These are phyloP conservation scores for Limonius californicus DNA, from an alignment of 1,140 invertebrate species.

Conservation along the genomic window DNA sequence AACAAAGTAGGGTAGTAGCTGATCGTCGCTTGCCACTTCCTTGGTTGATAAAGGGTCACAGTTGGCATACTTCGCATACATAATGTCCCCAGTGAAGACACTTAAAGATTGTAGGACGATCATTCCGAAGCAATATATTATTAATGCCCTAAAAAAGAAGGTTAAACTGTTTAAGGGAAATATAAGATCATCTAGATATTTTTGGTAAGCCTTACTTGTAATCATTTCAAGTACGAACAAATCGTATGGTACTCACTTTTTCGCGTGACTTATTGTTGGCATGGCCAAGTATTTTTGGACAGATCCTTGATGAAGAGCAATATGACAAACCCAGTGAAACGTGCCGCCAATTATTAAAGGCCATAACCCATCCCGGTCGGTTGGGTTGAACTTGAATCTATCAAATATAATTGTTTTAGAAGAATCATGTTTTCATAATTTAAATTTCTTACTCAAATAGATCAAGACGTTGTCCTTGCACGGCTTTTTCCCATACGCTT, in stretches of 20 bases:
- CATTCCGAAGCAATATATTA: conserved; percentile 19
- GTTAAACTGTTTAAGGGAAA: no score
- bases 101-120: conserved; percentile 26
- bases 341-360: conserved; percentile 8
- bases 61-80: conserved; percentile 67
- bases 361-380: conserved; percentile 23
- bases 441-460: conserved; percentile 18
- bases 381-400: conserved; percentile 23
- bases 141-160: conserved; percentile 17
- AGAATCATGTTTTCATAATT: conserved; percentile 2
- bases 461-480: conserved; percentile 49
- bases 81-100: conserved; percentile 65
- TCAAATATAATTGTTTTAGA: neutral
- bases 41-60: conserved; percentile 66
- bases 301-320: conserved; percentile 56
- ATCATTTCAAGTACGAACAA: neutral
- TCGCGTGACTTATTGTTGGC: neutral
- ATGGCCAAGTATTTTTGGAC: conserved; percentile 60
- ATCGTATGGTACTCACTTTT: neutral
- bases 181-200: neutral
- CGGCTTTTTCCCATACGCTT: conserved; percentile 48
- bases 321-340: conserved; percentile 49
- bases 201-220: neutral
- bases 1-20: conserved; percentile 54
- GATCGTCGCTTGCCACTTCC: conserved; percentile 49